Base-by-base conservation (phyloP, 2,888 invertebrate species). In the Ischnus inquisitorius region DNA sequence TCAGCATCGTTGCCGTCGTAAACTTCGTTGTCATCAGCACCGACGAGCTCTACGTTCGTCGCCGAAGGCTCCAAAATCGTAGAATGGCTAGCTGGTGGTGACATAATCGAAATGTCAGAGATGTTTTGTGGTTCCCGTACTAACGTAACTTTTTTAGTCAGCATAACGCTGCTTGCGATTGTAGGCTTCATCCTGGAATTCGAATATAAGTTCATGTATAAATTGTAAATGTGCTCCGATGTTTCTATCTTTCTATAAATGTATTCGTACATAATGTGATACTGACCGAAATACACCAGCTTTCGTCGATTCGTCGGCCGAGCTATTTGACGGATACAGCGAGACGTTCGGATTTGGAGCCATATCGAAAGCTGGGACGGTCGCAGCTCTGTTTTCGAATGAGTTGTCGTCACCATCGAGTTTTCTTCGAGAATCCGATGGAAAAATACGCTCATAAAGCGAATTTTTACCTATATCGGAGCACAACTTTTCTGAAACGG, bases 101-200 rank as follows among this genome's bases (percentile, higher is more conserved):
- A 14, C 3, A 43, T 43, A 3, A 12, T 43, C 43, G 43, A 43
- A 10, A 43, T 43, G 14, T 43, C n/a, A 85, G 62, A 71, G 51
- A 79, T 65, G 67, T 57, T 68, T 8, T 19, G 83, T 82, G 16
- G 85, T 83, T 0, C 74, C 46, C n/a, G 19, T 60, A 16, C 4
- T 43, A 43, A 43, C 10, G 43, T 43, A 10, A 43, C 14, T 43
- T 43, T 43, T 43, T 43, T 14, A 14, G 43, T 43, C 43, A 43
- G 14, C 3, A 43, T 43, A 43, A 43, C 10, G 3, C 14, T 41
- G 41, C 8, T 41, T 41, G 10, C 41, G 41, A 41, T 41, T 41
- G 41, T 3, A 41, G 41, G 41, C 41, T 41, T 41, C 10, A 2
- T 10, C 10, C 10, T 82, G 82, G 14, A 86, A 22, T n/a, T n/a